phyloP scores from a whole-genome alignment of 1,140 invertebrate genomes.

The Trachelipus rathkii region DNA sequence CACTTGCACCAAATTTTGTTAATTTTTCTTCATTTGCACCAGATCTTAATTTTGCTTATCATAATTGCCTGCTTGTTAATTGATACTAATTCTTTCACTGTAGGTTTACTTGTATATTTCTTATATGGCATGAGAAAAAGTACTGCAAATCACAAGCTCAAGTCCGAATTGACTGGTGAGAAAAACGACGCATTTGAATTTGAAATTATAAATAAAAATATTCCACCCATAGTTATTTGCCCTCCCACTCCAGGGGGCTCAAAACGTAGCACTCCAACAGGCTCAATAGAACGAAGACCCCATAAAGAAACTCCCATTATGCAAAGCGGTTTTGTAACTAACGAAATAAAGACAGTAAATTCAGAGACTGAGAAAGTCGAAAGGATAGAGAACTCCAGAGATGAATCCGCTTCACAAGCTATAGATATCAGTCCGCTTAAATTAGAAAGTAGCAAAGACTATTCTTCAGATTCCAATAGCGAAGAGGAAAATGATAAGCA shows the following conservation, averaged over 20 bases:
- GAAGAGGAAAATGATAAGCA: background rate
- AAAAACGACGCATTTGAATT: slow-evolving; percentile 21
- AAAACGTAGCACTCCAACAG: slow-evolving; percentile 8
- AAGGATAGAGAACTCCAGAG: background rate
- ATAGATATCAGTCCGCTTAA: background rate
- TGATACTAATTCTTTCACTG: slow-evolving; percentile 7
- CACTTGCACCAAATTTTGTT: too few species aligned
- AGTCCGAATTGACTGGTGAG: background rate
- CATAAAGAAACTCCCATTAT: background rate
- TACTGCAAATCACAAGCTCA: slow-evolving; percentile 48
- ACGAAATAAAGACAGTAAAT: slow-evolving; percentile 18
- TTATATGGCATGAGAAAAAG: slow-evolving; percentile 87
- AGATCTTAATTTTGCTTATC: too few species aligned
- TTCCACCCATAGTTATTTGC: slow-evolving; percentile 29
- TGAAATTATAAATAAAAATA: background rate
- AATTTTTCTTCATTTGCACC: too few species aligned
- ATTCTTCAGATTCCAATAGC: background rate
- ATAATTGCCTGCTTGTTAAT: background rate
- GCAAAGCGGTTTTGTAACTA: slow-evolving; percentile 14
- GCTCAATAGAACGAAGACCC: background rate
- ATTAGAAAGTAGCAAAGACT: background rate
- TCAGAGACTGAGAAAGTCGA: background rate
- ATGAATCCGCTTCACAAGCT: background rate
- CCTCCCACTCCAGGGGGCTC: slow-evolving; percentile 27
- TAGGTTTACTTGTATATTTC: slow-evolving; percentile 80